phyloP scores from a whole-genome alignment of 2,888 invertebrate species.

The Lithosia quadra region DNA sequence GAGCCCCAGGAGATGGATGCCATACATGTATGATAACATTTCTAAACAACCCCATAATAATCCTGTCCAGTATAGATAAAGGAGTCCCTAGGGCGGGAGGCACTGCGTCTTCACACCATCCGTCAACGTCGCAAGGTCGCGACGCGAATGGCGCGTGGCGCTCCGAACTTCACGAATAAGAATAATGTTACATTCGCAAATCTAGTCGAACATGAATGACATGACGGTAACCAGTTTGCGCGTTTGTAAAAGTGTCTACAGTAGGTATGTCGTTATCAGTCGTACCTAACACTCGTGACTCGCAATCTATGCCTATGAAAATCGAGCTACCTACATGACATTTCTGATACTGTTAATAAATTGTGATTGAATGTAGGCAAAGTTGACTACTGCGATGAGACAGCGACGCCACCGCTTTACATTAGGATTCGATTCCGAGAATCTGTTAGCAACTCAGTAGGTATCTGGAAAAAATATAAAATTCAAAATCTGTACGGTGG shows the following conservation, averaged over 20 bases:
- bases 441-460: too few species aligned
- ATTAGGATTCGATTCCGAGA: too few species aligned
- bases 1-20: conserved; percentile 40
- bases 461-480: too few species aligned
- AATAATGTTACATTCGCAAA: conserved; percentile 45
- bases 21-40: conserved; percentile 49
- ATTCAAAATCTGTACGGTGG: too few species aligned
- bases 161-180: conserved; percentile 39
- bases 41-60: conserved; percentile 50
- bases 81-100: conserved; percentile 35
- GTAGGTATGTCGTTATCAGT: neutral
- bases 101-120: conserved; percentile 49
- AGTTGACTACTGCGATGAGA: neutral
- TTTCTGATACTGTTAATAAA: too few species aligned
- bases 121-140: conserved; percentile 46
- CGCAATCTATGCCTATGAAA: neutral
- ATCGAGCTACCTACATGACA: neutral
- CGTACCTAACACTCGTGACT: too few species aligned
- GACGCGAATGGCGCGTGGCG: conserved; percentile 30
- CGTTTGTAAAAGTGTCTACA: neutral
- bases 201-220: conserved; percentile 42
- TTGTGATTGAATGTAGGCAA: too few species aligned
- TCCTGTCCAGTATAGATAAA: conserved; percentile 51
- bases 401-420: too few species aligned
- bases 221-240: conserved; percentile 24